These are phyloP conservation scores for Actinia tenebrosa DNA, from an alignment of 64 coral and sea anemone genomes.

Conservation along the genomic window DNA sequence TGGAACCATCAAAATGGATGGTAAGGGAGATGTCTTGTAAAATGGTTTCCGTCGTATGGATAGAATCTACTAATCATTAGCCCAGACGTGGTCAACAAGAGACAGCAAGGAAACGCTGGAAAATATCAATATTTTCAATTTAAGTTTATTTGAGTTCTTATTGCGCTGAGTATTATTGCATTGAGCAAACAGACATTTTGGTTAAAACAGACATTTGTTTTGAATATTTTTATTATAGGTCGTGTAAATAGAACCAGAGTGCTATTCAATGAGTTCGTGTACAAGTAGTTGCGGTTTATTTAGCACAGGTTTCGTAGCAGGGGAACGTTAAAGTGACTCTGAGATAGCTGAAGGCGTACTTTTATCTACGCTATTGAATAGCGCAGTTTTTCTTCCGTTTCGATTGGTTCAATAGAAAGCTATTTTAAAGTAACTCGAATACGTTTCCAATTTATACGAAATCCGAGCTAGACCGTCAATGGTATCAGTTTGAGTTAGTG, in stretches of 20 bases:
- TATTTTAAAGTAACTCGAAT: not conserved
- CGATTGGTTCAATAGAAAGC: not conserved
- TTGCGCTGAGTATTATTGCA: not conserved
- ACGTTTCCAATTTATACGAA: not conserved
- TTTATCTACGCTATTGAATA: not conserved
- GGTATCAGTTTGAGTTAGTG: not conserved
- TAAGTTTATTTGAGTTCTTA: conserved; percentile 15
- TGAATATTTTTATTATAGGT: conserved; percentile 3
- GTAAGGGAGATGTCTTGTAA: not conserved
- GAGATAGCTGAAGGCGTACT: not conserved
- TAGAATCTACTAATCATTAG: not conserved
- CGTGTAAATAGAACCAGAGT: not conserved
- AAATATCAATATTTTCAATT: conserved; percentile 13
- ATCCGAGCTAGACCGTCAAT: not conserved
- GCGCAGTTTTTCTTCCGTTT: not conserved
- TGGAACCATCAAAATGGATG: not conserved
- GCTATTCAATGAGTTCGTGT: not conserved
- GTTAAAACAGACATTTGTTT: not conserved
- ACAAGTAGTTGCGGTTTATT: not conserved
- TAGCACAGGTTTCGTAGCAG: not conserved
- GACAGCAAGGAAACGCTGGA: not conserved
- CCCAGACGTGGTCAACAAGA: not conserved
- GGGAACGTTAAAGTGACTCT: not conserved
- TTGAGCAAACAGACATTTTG: not conserved
- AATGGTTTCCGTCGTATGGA: not conserved